phyloP scores from a whole-genome alignment of 92 coral and sea anemone genomes.

The Pocillopora meandrina region DNA sequence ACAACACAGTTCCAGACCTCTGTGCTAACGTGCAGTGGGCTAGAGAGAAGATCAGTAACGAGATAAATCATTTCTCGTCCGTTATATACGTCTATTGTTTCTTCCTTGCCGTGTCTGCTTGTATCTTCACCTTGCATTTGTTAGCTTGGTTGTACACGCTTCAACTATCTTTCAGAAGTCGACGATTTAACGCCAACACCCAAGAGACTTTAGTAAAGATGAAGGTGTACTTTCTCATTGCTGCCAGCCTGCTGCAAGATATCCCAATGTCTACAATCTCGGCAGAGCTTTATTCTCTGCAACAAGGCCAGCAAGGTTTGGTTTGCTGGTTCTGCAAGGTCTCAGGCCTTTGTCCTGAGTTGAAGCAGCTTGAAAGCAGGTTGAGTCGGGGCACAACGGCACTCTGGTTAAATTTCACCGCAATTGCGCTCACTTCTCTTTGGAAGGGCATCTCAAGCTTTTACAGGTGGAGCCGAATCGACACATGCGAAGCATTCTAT shows the following conservation, averaged over 20 bases:
- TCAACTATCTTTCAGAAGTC: slow-evolving; percentile 68
- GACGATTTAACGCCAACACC: slow-evolving; percentile 67
- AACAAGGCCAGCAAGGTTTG: slow-evolving; percentile 80
- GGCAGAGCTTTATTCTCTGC: slow-evolving; percentile 81
- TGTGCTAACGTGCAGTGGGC: slow-evolving; percentile 77
- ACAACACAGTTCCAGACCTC: slow-evolving; percentile 61
- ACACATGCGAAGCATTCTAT: slow-evolving; percentile 72
- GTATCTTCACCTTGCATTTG: slow-evolving; percentile 70
- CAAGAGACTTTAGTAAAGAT: slow-evolving; percentile 68
- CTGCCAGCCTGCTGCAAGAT: slow-evolving; percentile 83
- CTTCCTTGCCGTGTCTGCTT: slow-evolving; percentile 74
- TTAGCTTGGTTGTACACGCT: slow-evolving; percentile 86
- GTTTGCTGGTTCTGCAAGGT: slow-evolving; percentile 86
- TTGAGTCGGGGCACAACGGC: slow-evolving; percentile 62
- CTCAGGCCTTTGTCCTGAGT: slow-evolving; percentile 65
- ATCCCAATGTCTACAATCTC: slow-evolving; percentile 92
- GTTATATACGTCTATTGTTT: slow-evolving; percentile 63
- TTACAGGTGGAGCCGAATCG: slow-evolving; percentile 89
- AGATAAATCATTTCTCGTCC: slow-evolving; percentile 51
- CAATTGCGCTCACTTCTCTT: slow-evolving; percentile 85
- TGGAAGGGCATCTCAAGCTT: slow-evolving; percentile 98
- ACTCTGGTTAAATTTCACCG: slow-evolving; percentile 73
- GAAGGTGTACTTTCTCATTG: slow-evolving; percentile 76
- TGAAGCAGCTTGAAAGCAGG: slow-evolving; percentile 56
- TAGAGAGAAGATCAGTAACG: slow-evolving; percentile 51